These are phyloP conservation scores for Caenorhabditis inopinata DNA, from an alignment of 1,140 invertebrate genomes.

Conservation along the genomic window DNA sequence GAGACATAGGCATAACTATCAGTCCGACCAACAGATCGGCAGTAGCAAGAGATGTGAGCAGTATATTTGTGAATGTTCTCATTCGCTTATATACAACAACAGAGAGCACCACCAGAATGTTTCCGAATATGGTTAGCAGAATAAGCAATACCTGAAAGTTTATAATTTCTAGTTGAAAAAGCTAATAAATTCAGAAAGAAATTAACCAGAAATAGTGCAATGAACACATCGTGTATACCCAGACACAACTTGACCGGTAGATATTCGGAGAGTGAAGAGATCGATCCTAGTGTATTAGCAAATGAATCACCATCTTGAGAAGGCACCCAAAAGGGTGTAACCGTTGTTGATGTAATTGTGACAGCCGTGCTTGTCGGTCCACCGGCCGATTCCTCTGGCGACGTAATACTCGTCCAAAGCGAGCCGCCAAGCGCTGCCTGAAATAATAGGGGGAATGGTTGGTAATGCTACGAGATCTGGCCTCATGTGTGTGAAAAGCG, in stretches of 20 bases:
- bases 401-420: slow-evolving; percentile 20
- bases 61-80: slow-evolving; percentile 66
- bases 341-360: slow-evolving; percentile 3
- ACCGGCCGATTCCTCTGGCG: slow-evolving; percentile 8
- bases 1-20: slow-evolving; percentile 70
- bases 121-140: slow-evolving; percentile 63
- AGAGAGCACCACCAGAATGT: slow-evolving; percentile 64
- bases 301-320: not conserved
- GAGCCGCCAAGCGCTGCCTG: slow-evolving; percentile 24
- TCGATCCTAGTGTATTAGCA: not conserved
- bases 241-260: slow-evolving; percentile 50
- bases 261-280: not conserved
- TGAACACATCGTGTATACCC: slow-evolving; percentile 60
- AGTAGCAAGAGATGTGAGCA: slow-evolving; percentile 64
- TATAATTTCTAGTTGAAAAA: not conserved
- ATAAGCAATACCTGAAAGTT: slow-evolving; percentile 64
- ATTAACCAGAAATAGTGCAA: slow-evolving; percentile 61
- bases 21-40: slow-evolving; percentile 70
- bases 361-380: not conserved
- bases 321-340: not conserved
- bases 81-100: slow-evolving; percentile 65
- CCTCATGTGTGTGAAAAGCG: not conserved
- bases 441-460: not conserved
- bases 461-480: not conserved
- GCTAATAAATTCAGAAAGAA: not conserved